Base-by-base conservation (phyloP, 2,113 vertebrate species). In the Numida meleagris region DNA sequence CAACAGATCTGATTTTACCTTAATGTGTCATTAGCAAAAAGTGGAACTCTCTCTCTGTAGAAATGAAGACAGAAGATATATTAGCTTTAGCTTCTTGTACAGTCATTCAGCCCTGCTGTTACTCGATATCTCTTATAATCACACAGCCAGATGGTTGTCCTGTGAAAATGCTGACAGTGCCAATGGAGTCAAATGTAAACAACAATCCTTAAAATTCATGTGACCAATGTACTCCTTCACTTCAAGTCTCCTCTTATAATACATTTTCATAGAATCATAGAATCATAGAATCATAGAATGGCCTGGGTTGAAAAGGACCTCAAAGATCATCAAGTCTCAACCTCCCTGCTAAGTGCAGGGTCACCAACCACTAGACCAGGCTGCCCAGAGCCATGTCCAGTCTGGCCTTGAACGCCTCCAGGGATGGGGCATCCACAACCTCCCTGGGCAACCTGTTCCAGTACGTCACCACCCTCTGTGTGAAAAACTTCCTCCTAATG, bases 61-160 rank as follows among this genome's bases (percentile, higher is more conserved):
- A 48, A 77, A 66, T 18, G 33, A 78, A 31, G 27, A 4, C 23
- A 62, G 31, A 10, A 74, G 23, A 84, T 8, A 8, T 13, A 40
- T 27, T 10, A 6, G 10, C 16, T 68, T 36, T 15, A 21, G 5
- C 5, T 55, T 25, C 33, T 4, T 9, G 10, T 0, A 2, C 12
- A 42, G 3, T 8, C 42, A 33, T 2, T 16, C 36, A 88, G 17
- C 11, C 18, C 4, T n/a, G 11, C n/a, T 27, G 7, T 24, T 53
- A n/a, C 14, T 20, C 21, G 24, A 1, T 24, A 10, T 24, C 2
- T 4, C 25, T 33, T 40, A 5, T 0, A 62, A 18, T 19, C 3
- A 0, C 3, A 5, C 34, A 81, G 50, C 23, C 38, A n/a, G 27
- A 38, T 0, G 20, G 13, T 3, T 67, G 17, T 62, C 12, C 74